Conservation (phyloP, 23 tunicate species). For the Ascidia mentula region DNA sequence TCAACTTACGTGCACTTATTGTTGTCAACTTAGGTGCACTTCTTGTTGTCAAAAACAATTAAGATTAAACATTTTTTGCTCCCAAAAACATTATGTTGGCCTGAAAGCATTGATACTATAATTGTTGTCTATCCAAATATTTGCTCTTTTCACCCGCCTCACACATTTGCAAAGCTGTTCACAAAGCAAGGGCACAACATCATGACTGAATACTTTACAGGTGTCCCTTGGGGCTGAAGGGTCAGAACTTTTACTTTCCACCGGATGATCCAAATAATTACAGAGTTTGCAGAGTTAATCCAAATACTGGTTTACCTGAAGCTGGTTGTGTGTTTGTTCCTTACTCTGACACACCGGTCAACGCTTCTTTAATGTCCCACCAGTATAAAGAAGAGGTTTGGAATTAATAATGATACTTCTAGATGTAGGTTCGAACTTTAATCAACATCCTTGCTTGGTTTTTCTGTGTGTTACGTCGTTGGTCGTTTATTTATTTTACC, state of each 20-base stretch:
- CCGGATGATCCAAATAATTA: background rate
- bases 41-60: too few relatives aligned
- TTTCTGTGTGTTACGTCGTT: background rate
- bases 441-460: background rate
- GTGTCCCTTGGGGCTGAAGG: background rate
- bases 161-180: too few relatives aligned
- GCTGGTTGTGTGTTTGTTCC: slow-evolving; percentile 65
- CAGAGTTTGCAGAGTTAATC: slow-evolving; percentile 36
- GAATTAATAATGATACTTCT: background rate
- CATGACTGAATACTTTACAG: background rate
- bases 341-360: slow-evolving; percentile 7
- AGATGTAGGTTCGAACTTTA: background rate
- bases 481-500: too few relatives aligned
- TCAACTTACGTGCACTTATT: too few relatives aligned
- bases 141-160: background rate
- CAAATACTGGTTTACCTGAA: slow-evolving; percentile 45
- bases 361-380: slow-evolving; percentile 62
- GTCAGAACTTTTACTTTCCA: background rate
- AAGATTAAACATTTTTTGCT: too few relatives aligned
- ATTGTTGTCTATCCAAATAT: background rate
- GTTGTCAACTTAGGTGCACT: too few relatives aligned
- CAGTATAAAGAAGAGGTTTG: slow-evolving; percentile 24
- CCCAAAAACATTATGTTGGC: too few relatives aligned
- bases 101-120: background rate
- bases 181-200: background rate